These are phyloP conservation scores for Karalla daura DNA, from an alignment of 2,797 vertebrate species.

Conservation along the genomic window DNA sequence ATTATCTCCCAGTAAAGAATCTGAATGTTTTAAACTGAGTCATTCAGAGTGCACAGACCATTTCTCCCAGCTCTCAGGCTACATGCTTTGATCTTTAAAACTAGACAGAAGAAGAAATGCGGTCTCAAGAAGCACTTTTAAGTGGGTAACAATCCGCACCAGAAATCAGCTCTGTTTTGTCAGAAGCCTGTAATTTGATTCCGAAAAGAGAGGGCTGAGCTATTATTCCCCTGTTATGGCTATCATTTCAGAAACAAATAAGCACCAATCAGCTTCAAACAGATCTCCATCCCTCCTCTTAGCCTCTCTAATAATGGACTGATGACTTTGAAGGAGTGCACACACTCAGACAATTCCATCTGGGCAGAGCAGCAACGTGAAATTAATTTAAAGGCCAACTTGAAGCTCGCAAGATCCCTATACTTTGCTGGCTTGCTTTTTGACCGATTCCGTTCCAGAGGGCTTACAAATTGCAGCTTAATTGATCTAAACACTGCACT, in stretches of 20 bases:
- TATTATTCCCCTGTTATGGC: constrained; percentile 20
- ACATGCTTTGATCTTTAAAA: not conserved
- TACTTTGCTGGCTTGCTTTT: not conserved
- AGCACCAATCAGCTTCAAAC: constrained; percentile 17
- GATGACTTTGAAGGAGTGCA: not conserved
- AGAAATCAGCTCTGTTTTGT: constrained; percentile 35
- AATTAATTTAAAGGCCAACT: not conserved
- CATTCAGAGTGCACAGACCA: not conserved
- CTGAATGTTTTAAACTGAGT: not conserved
- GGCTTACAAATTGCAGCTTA: not conserved
- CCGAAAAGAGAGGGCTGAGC: constrained; percentile 6
- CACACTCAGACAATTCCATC: not conserved
- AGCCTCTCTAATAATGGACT: not conserved
- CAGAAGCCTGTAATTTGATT: constrained; percentile 33
- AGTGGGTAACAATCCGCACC: not conserved
- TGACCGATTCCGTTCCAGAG: not conserved
- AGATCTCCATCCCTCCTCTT: not conserved
- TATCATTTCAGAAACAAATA: constrained; percentile 29
- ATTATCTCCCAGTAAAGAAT: not conserved
- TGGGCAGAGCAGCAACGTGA: not conserved
- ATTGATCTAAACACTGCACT: not conserved
- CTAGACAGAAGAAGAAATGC: not conserved
- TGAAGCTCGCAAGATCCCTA: not conserved
- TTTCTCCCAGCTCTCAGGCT: not conserved
- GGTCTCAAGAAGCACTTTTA: constrained; percentile 14